Base-by-base conservation (phyloP, 2,888 invertebrate genomes). In the Chrysomela aeneicollis region DNA sequence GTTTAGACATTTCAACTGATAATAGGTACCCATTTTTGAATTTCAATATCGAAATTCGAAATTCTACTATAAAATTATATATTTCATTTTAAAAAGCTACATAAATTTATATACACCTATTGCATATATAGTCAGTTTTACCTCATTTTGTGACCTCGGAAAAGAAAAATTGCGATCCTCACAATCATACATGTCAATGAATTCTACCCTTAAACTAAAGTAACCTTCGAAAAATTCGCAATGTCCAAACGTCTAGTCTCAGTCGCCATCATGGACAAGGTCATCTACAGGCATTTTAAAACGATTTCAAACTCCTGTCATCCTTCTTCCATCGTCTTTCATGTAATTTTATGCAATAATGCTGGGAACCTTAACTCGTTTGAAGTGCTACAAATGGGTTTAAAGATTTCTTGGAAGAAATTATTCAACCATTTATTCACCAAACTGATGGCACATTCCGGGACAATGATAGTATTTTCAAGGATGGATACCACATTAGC, bases 291-390 rank as follows among this genome's bases (percentile, higher is more conserved):
- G 46, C 12, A 55, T 55, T 55, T 55, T 37, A 57, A 57, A 18
- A 46, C 57, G 46, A 49, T 12, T 49, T 15, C 17, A 26, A 18
- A 18, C 42, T 10, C 22, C 42, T 46, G 30, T 57, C 47, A 57
- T 42, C 18, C 46, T 54, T 62, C 54, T 55, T 50, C 42, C 17
- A 62, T 51, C 66, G 62, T 59, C 59, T 59, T 59, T 55, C 55
- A 18, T 51, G 66, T 66, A 62, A 66, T 66, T 66, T 54, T 62
- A 66, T 66, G 62, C 59, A 62, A 66, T 62, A 62, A 66, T 59
- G 66, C 66, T 2, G 32, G 52, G 54, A 54, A 62, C 61, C 59
- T 54, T 66, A 67, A 65, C 65, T 68, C 65, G 59, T 65, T 61
- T 58, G 51, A 63, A 68, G 47, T 61, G 26, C 21, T 22, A 61